These are phyloP conservation scores for Ectemnius cavifrons DNA, from an alignment of 2,888 invertebrate species.

Conservation along the genomic window DNA sequence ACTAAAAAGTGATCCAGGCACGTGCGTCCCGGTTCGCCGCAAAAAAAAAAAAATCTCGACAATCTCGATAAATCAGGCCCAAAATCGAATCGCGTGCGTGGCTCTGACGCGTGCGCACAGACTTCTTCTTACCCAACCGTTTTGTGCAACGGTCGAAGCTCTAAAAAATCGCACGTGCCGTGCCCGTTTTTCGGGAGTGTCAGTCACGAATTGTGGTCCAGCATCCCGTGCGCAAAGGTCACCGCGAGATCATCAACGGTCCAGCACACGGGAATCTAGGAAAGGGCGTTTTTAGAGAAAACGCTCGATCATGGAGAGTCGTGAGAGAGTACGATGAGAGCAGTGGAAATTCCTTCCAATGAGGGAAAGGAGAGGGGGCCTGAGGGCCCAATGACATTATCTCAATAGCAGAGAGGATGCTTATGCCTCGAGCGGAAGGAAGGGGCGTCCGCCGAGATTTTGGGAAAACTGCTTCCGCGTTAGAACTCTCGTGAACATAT, in stretches of 20 bases:
- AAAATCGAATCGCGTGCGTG: neutral
- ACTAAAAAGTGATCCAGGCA: constrained; percentile 8
- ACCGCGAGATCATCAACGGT: constrained; percentile 39
- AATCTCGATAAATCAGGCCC: neutral
- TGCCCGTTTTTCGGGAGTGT: constrained; percentile 1
- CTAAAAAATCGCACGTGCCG: constrained; percentile 20
- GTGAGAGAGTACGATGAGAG: neutral
- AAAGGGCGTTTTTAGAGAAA: constrained; percentile 32
- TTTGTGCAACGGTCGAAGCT: neutral
- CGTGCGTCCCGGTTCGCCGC: neutral
- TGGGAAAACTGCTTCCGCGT: constrained; percentile 61
- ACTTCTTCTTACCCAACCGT: neutral
- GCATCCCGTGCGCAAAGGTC: constrained; percentile 16
- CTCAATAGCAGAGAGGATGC: constrained; percentile 29
- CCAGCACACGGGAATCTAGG: constrained; percentile 14
- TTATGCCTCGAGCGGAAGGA: neutral
- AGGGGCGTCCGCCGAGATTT: constrained; percentile 52
- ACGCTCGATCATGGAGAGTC: constrained; percentile 34
- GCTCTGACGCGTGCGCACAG: neutral
- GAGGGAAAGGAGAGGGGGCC: neutral
- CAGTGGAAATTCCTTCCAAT: neutral
- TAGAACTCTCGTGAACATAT: constrained; percentile 65
- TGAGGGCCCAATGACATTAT: constrained; percentile 29
- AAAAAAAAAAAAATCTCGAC: neutral
- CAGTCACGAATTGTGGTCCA: neutral